Conservation (phyloP, 2,888 invertebrate species). For the Andrena minutula region DNA sequence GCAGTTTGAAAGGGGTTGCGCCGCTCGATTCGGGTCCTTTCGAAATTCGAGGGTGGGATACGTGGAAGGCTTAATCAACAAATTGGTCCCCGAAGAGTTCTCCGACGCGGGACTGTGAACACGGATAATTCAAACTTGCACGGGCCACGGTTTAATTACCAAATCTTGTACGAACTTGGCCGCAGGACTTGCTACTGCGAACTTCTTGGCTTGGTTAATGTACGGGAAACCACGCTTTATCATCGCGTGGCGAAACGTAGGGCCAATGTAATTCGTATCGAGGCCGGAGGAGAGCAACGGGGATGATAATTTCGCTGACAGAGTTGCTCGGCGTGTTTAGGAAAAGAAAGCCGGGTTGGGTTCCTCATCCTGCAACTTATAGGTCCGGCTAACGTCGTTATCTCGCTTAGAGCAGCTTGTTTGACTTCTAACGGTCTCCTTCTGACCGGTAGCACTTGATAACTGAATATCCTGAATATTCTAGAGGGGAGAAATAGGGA, state of each 20-base stretch:
- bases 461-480: constrained; percentile 78
- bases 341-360: constrained; percentile 33
- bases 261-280: constrained; percentile 13
- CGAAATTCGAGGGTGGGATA: constrained; percentile 51
- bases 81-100: constrained; percentile 79
- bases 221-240: constrained; percentile 41
- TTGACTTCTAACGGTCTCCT: constrained; percentile 81
- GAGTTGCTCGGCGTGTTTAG: not conserved
- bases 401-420: constrained; percentile 81
- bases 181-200: constrained; percentile 45
- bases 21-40: constrained; percentile 12
- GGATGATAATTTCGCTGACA: constrained; percentile 5
- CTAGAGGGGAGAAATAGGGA: constrained; percentile 38
- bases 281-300: constrained; percentile 42
- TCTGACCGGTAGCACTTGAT: constrained; percentile 83
- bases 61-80: constrained; percentile 80
- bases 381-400: constrained; percentile 72
- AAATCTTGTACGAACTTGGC: constrained; percentile 78
- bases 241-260: constrained; percentile 7
- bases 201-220: constrained; percentile 59
- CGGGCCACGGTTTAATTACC: constrained; percentile 82
- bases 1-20: not conserved
- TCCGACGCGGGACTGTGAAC: constrained; percentile 70
- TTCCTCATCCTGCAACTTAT: constrained; percentile 65
- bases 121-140: constrained; percentile 83